Percentiles rank a stretch among this genome's conserved stretches.
Evolutionary conservation across 2,888 invertebrate species (phyloP).

Genomic region (Plebejus argus): DNA sequence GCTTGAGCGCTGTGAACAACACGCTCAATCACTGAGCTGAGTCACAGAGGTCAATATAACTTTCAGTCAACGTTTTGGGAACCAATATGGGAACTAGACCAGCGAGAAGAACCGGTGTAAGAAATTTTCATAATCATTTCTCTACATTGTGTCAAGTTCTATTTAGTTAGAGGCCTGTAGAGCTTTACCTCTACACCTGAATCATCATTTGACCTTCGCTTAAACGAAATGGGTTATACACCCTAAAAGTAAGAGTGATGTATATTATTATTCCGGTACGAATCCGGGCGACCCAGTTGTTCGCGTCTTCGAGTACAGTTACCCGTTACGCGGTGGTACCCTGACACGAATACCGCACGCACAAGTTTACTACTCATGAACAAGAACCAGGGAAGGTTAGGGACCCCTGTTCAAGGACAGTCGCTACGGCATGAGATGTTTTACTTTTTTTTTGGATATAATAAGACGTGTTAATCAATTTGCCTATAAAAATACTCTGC

Average conservation of each 20-base stretch:
- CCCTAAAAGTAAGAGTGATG: slow-evolving; percentile 13
- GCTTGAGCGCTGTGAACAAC: no score
- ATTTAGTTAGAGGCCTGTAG: no score
- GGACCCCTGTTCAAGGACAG: background rate
- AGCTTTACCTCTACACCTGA: background rate
- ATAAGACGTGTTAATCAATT: no score
- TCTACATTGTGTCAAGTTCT: no score
- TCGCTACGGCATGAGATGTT: background rate
- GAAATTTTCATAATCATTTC: no score
- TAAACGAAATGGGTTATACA: background rate
- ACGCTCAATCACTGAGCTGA: no score
- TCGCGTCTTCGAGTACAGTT: slow-evolving; percentile 26
- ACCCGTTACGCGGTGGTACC: slow-evolving; percentile 27
- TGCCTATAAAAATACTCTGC: no score
- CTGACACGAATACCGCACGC: slow-evolving; percentile 31
- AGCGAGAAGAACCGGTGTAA: no score
- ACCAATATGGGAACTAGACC: no score
- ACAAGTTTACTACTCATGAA: background rate
- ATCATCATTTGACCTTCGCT: background rate
- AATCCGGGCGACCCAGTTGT: slow-evolving; percentile 28
- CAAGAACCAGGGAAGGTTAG: background rate
- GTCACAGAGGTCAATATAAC: no score
- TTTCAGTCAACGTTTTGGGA: no score
- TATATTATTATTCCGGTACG: slow-evolving; percentile 4
- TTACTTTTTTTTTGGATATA: no score